Conservation (phyloP, 2,888 invertebrate genomes). For the Leptopterna dolabrata region DNA sequence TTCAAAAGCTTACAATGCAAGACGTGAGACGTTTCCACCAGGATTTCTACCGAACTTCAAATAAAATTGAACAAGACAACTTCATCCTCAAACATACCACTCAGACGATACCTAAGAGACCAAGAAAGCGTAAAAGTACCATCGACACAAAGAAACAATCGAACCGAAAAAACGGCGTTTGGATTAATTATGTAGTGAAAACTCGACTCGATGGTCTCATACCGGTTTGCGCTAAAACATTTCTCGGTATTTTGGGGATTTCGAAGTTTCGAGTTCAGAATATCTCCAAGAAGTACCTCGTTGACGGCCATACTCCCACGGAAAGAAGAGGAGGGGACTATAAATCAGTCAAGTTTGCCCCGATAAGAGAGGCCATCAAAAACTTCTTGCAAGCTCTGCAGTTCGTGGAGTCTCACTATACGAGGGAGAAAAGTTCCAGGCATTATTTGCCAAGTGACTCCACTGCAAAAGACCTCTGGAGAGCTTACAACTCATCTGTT, state of each 20-base stretch:
- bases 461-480: background rate
- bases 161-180: background rate
- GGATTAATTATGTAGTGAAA: background rate
- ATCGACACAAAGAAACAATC: background rate
- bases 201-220: background rate
- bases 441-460: background rate
- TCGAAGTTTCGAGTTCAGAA: background rate
- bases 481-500: slow-evolving; percentile 10
- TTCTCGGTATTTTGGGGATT: background rate
- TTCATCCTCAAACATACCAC: too few species aligned
- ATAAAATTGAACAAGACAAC: too few species aligned
- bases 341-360: background rate
- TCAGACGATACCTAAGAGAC: too few species aligned
- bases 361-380: background rate
- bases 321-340: background rate
- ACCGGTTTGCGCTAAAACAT: background rate
- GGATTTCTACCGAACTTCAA: too few species aligned
- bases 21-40: too few species aligned
- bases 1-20: too few species aligned
- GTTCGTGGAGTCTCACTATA: slow-evolving; percentile 5
- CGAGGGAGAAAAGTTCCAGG: slow-evolving; percentile 3
- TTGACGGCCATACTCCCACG: background rate
- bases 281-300: background rate
- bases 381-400: background rate
- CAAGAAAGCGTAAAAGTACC: too few species aligned